Evolutionary conservation across 2,113 vertebrate species (phyloP).

Genomic region (Centropus bengalensis): DNA sequence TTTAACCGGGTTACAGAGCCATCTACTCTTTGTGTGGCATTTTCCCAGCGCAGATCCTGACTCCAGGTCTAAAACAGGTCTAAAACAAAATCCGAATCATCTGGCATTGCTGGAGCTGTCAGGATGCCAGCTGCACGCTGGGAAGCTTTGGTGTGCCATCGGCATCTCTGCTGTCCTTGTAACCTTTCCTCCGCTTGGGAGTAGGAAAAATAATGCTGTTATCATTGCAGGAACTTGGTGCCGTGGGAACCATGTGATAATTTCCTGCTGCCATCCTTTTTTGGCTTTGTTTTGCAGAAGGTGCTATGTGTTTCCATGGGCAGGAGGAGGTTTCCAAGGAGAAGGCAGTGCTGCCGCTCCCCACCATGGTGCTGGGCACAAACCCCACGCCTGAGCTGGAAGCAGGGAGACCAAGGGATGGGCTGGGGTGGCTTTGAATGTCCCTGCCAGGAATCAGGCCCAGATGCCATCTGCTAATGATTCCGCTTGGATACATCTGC

Average conservation of each 20-base stretch:
- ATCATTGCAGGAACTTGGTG: background rate
- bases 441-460: background rate
- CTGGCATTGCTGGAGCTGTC: background rate
- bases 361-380: accelerated
- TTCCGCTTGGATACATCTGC: background rate
- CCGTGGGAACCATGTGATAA: background rate
- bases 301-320: accelerated
- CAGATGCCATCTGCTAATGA: background rate
- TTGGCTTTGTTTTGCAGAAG: background rate
- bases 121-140: accelerated
- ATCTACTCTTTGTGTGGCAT: background rate
- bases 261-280: background rate
- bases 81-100: background rate
- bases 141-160: background rate
- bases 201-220: background rate
- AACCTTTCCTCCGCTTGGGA: background rate
- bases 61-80: background rate
- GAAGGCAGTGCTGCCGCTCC: accelerated
- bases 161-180: background rate
- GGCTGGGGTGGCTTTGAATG: accelerated
- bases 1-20: background rate
- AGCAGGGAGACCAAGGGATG: background rate
- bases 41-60: background rate
- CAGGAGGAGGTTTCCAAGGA: background rate
- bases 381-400: accelerated